Conservation (phyloP, 1,140 invertebrate genomes). For the Formica exsecta region DNA sequence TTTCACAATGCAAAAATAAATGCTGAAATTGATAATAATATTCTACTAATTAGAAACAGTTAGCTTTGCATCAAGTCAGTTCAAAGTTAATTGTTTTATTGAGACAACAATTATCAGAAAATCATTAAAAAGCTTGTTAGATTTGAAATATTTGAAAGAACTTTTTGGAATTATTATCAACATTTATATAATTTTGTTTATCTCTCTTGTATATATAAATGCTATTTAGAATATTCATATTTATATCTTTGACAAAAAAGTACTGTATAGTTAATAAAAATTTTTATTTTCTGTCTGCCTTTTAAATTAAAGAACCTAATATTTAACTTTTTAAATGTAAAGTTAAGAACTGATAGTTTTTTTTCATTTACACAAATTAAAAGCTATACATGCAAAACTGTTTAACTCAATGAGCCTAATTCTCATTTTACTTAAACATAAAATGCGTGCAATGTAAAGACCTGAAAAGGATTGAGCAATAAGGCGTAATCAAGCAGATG, state of each 20-base stretch:
- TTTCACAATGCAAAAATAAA: conserved; percentile 29
- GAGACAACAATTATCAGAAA: background rate
- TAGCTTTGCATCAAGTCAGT: background rate
- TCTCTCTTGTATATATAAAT: too few relatives aligned
- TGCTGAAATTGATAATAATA: background rate
- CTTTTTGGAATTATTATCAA: background rate
- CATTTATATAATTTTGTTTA: background rate
- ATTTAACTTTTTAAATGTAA: background rate
- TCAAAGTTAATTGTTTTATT: background rate
- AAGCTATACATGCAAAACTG: background rate
- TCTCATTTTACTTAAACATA: background rate
- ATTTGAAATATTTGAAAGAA: background rate
- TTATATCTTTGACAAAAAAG: too few relatives aligned
- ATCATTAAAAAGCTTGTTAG: background rate
- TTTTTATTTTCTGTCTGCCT: background rate
- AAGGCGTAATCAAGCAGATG: conserved; percentile 24
- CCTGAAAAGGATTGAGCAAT: background rate
- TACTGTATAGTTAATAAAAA: too few relatives aligned
- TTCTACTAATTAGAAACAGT: background rate
- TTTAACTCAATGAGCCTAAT: background rate
- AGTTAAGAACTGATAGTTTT: background rate
- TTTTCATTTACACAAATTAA: too few relatives aligned
- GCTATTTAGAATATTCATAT: too few relatives aligned
- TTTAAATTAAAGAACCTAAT: background rate
- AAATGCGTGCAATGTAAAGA: background rate